A percentile compares a stretch with the other conserved stretches of the same genome.
These are phyloP conservation scores for Enteromius argenteus DNA, from an alignment of 2,797 vertebrate species.

Conservation along the genomic window DNA sequence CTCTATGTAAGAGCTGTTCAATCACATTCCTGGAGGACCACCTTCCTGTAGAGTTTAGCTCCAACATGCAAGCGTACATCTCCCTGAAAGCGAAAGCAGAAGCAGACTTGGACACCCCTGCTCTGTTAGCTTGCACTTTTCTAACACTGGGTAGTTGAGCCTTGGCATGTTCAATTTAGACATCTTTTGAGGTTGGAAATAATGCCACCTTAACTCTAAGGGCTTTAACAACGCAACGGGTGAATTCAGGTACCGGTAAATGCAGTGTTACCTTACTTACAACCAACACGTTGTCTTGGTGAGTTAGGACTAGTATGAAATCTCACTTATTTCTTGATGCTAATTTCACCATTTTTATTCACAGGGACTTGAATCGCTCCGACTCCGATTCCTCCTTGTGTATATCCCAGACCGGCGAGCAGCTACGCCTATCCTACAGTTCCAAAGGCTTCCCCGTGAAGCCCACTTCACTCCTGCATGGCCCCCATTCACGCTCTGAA, in stretches of 20 bases:
- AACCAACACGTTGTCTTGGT: background rate
- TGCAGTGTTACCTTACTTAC: background rate
- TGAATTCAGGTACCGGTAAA: background rate
- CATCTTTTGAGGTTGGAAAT: background rate
- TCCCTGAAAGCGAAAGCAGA: background rate
- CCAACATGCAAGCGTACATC: background rate
- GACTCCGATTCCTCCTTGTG: slow-evolving; percentile 91
- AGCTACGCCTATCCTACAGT: slow-evolving; percentile 76
- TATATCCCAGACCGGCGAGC: slow-evolving; percentile 87
- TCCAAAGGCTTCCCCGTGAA: slow-evolving; percentile 83
- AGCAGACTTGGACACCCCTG: background rate
- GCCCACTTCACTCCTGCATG: slow-evolving; percentile 80
- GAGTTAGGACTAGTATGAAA: background rate
- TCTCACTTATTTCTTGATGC: background rate
- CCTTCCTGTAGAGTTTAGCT: background rate
- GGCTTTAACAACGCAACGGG: background rate
- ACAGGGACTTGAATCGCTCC: slow-evolving; percentile 93
- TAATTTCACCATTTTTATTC: slow-evolving; percentile 44
- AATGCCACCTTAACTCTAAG: background rate
- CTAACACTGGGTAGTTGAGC: slow-evolving; percentile 45
- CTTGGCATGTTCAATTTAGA: slow-evolving; percentile 67
- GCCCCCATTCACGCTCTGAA: slow-evolving; percentile 70
- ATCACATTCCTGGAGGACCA: background rate
- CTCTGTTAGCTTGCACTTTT: background rate
- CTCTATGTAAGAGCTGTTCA: background rate